Conservation (phyloP, 2,113 vertebrate genomes). For the Peromyscus polionotus region DNA sequence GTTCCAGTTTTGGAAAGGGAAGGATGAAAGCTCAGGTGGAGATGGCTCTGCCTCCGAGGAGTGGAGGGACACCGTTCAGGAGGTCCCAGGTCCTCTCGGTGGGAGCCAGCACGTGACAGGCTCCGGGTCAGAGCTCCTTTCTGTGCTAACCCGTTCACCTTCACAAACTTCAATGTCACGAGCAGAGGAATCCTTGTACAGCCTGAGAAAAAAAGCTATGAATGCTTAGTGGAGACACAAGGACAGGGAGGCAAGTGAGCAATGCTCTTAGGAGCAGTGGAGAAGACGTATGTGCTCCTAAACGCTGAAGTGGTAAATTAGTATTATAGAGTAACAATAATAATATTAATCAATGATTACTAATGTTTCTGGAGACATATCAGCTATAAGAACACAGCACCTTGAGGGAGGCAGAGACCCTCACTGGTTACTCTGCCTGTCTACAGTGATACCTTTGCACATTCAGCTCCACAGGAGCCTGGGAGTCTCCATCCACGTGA, state of each 20-base stretch:
- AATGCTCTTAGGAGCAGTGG: neutral
- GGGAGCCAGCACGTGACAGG: neutral
- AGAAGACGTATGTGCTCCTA: neutral
- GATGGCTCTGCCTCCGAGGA: neutral
- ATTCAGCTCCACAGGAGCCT: neutral
- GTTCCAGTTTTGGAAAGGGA: slow-evolving; percentile 10
- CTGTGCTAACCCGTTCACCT: neutral
- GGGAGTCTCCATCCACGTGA: neutral
- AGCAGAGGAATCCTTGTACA: neutral
- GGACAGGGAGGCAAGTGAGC: neutral
- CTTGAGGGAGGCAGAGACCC: neutral
- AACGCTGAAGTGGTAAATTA: neutral
- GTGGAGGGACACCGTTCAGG: neutral
- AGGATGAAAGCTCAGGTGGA: neutral
- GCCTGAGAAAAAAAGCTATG: neutral
- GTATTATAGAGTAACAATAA: neutral
- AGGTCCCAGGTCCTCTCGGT: neutral
- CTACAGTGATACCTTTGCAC: rapidly evolving
- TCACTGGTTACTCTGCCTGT: neutral
- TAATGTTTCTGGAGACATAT: neutral
- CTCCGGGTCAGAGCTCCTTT: neutral
- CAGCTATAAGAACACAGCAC: neutral
- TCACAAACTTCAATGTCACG: neutral
- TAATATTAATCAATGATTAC: neutral
- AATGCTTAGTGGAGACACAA: neutral